phyloP scores from a whole-genome alignment of 2,888 invertebrate genomes.

The Argyresthia albistria region DNA sequence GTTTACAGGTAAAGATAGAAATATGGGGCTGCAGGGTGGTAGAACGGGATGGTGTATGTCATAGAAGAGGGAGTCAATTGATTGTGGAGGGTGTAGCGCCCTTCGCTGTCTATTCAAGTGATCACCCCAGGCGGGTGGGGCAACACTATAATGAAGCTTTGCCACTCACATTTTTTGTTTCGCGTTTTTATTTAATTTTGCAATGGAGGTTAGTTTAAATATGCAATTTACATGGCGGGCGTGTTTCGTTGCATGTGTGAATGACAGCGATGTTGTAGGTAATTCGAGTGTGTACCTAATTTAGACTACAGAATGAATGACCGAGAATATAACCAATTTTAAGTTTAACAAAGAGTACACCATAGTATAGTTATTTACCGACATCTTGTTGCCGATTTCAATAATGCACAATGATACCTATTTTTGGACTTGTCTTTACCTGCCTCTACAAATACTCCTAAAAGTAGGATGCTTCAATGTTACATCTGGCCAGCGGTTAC shows the following conservation, averaged over 20 bases:
- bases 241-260: constrained; percentile 24
- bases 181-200: constrained; percentile 61
- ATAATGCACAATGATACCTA: no score
- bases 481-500: no score
- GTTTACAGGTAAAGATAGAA: constrained; percentile 29
- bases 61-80: constrained; percentile 59
- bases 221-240: constrained; percentile 58
- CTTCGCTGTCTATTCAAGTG: constrained; percentile 43
- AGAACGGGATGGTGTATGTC: constrained; percentile 30
- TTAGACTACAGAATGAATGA: no score
- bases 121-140: constrained; percentile 53
- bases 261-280: neutral
- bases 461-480: no score
- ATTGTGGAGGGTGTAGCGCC: constrained; percentile 61
- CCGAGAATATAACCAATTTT: neutral
- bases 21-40: constrained; percentile 11
- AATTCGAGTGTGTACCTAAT: no score
- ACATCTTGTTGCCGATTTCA: neutral
- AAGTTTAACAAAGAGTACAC: neutral
- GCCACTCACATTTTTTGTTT: constrained; percentile 53
- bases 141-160: constrained; percentile 38
- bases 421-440: no score
- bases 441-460: no score
- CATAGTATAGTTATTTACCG: neutral
- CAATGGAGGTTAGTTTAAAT: constrained; percentile 65